Evolutionary conservation across 2,797 vertebrate genomes (phyloP).

Genomic region (Caiman crocodilus): DNA sequence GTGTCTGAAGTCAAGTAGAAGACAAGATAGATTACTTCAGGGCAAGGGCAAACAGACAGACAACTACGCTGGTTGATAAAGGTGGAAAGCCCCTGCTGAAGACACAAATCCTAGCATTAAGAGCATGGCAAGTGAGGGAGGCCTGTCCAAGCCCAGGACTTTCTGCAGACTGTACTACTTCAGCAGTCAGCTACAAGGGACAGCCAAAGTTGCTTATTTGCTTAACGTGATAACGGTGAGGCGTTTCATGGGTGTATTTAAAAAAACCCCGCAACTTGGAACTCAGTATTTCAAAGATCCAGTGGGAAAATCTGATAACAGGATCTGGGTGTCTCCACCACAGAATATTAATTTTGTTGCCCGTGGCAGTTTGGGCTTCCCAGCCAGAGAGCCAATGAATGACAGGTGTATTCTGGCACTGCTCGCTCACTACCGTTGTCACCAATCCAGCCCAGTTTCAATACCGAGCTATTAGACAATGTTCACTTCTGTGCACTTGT

Average conservation of each 20-base stretch:
- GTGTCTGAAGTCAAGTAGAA: not conserved
- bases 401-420: not conserved
- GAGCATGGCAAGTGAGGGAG: not conserved
- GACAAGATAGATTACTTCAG: not conserved
- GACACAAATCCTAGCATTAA: not conserved
- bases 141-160: not conserved
- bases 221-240: not conserved
- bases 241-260: not conserved
- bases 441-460: not conserved
- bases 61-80: not conserved
- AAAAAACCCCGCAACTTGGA: not conserved
- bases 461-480: not conserved
- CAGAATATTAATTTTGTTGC: not conserved
- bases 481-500: not conserved
- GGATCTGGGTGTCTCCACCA: not conserved
- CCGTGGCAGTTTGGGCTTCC: not conserved
- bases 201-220: not conserved
- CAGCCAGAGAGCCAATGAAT: not conserved
- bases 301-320: not conserved
- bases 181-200: not conserved
- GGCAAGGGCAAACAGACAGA: not conserved
- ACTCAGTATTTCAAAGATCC: not conserved
- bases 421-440: not conserved
- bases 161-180: not conserved
- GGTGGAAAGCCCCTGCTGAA: not conserved